Percentiles rank a stretch among this genome's conserved stretches.
These are phyloP conservation scores for Nannobrachium achirus DNA, from an alignment of 2,113 vertebrate genomes.

Conservation along the genomic window DNA sequence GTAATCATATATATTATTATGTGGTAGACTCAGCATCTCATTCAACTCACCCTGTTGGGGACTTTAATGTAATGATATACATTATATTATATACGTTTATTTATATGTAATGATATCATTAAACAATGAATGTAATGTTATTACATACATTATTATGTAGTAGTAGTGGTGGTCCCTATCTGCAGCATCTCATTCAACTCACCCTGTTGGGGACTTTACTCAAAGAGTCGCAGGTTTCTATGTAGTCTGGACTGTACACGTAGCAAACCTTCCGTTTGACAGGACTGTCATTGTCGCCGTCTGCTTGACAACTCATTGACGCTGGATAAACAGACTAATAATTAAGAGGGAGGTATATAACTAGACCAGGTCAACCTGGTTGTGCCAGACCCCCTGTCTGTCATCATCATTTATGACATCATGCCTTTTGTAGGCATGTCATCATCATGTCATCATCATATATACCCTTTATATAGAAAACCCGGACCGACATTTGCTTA, in stretches of 20 bases:
- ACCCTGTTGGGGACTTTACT: conserved; percentile 94
- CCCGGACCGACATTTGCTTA: too few relatives aligned
- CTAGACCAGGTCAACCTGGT: too few relatives aligned
- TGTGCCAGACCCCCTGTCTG: too few relatives aligned
- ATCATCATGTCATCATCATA: too few relatives aligned
- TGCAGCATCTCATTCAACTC: conserved; percentile 51
- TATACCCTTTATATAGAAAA: too few relatives aligned
- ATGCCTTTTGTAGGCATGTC: too few relatives aligned
- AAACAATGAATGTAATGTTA: too few relatives aligned
- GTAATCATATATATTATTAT: too few relatives aligned
- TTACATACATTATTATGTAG: not conserved
- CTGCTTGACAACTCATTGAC: conserved; percentile 75
- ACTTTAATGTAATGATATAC: too few relatives aligned
- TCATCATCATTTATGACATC: too few relatives aligned
- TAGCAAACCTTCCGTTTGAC: conserved; percentile 80
- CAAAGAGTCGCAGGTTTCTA: conserved; percentile 87
- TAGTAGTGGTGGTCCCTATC: not conserved
- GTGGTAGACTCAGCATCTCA: not conserved
- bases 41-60: conserved; percentile 87
- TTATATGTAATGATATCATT: too few relatives aligned
- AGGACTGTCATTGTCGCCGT: conserved; percentile 52
- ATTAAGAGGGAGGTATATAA: not conserved
- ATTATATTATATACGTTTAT: too few relatives aligned
- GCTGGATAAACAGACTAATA: not conserved
- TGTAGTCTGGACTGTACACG: conserved; percentile 87